These are phyloP conservation scores for Cygnus buccinator DNA, from an alignment of 2,113 vertebrate species.

Conservation along the genomic window DNA sequence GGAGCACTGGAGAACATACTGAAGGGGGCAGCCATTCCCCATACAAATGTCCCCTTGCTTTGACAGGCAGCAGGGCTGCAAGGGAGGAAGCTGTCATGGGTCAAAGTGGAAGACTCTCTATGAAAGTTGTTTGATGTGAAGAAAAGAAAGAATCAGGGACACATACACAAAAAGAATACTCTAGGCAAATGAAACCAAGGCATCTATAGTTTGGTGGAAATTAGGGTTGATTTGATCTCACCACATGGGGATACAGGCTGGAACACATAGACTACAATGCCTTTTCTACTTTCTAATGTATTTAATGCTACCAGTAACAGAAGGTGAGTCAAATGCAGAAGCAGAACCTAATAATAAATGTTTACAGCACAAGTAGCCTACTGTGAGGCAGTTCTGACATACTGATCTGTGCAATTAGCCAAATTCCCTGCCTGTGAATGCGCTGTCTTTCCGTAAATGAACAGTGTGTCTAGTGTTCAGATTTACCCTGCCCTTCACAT, in stretches of 20 bases:
- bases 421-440: not conserved
- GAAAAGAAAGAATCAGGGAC: not conserved
- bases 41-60: not conserved
- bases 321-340: not conserved
- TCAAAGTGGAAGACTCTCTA: not conserved
- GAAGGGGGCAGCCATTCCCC: conserved; percentile 56
- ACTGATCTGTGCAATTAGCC: not conserved
- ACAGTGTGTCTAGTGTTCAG: not conserved
- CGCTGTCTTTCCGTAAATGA: not conserved
- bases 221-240: not conserved
- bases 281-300: not conserved
- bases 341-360: not conserved
- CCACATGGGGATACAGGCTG: not conserved
- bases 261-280: not conserved
- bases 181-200: not conserved
- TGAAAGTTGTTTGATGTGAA: not conserved
- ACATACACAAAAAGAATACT: not conserved
- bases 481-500: not conserved
- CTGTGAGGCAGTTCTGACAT: not conserved
- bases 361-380: not conserved
- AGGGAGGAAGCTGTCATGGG: not conserved
- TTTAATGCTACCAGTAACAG: not conserved
- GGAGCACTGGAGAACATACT: conserved; percentile 19
- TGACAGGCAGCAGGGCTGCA: not conserved
- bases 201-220: not conserved